Evolutionary conservation across 2,888 invertebrate genomes (phyloP), one percentile per base, ranked within the genome.

Genomic region (Serrognathus titanus): DNA sequence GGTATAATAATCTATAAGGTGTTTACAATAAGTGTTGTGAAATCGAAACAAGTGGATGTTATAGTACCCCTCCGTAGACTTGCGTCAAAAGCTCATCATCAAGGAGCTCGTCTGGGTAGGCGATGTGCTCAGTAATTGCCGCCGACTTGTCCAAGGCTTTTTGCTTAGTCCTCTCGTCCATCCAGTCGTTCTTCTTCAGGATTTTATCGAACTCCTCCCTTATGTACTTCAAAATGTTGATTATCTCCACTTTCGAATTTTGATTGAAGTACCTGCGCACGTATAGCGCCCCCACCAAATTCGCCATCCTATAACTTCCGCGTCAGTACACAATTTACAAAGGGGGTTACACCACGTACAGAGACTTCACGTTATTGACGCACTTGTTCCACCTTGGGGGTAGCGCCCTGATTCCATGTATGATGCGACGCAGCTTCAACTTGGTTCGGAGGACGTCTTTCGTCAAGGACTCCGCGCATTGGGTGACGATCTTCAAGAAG

Each of bases 281-380:
- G 75, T 92, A 93, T 9, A 92, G 80, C 1, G 92, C 87, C n/a
- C 77, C 77, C 12, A 43, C 91, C 90, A 37, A 76, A 52, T 86
- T 83, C 13, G 84, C 82, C 74, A 88, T 80, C 69, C 86, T 85
- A 75, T 54, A 66, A 58, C 20, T 16, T 40, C 40, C 12, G 5
- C 40, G 12, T 40, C 40, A 40, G 6, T 40, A 40, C n/a, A 12
- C 11, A 40, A 40, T 40, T 40, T 1, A 40, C 40, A 9, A 40
- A 9, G 40, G 40, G 12, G 16, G 8, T 43, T 16, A 16, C 2
- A 9, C 40, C 11, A 43, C 43, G 13, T 43, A 43, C 43, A 20
- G 8, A 16, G 9, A 16, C 20, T 20, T 20, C 2, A 43, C 43
- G 12, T 43, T 43, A 16, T 43, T 20, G 12, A 43, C 43, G 12